A percentile compares a stretch with the other conserved stretches of the same genome.
Evolutionary conservation across 1,140 invertebrate genomes (phyloP).

Genomic region (Drosophila ambigua): DNA sequence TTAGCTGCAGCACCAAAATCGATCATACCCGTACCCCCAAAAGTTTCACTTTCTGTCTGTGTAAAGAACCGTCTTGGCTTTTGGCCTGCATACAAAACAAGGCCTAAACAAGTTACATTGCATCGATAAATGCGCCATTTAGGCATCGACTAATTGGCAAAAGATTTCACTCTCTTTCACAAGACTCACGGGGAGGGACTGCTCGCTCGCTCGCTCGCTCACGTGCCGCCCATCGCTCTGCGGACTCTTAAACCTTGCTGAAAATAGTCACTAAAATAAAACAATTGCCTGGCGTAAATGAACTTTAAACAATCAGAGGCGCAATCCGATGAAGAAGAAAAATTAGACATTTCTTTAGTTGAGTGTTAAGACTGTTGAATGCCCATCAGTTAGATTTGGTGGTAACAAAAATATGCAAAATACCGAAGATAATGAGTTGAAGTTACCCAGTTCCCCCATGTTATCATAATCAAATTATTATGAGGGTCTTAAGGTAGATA

Average conservation of each 20-base stretch:
- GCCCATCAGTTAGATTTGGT: too few species aligned
- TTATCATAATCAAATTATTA: too few species aligned
- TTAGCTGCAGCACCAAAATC: too few species aligned
- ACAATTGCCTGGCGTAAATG: conserved; percentile 33
- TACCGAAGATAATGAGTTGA: conserved; percentile 22
- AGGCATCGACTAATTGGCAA: conserved; percentile 50
- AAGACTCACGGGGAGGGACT: background rate
- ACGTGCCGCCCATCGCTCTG: conserved; percentile 37
- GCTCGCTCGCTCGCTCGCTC: background rate
- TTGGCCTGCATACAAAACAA: background rate
- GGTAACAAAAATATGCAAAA: background rate
- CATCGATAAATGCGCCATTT: conserved; percentile 46
- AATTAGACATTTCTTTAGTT: too few species aligned
- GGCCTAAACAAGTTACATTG: conserved; percentile 9
- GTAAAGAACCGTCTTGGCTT: conserved; percentile 23
- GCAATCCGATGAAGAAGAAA: too few species aligned
- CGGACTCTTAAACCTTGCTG: conserved; percentile 9
- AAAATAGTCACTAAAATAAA: conserved; percentile 28
- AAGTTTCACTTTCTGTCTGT: conserved; percentile 46
- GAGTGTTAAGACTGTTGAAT: too few species aligned
- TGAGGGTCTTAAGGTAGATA: too few species aligned
- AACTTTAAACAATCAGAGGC: conserved; percentile 33
- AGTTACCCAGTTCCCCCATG: too few species aligned
- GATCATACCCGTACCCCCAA: too few species aligned
- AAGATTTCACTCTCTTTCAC: conserved; percentile 5